Evolutionary conservation across 92 coral and sea anemone genomes (phyloP).

Genomic region (Actinernus sp.): DNA sequence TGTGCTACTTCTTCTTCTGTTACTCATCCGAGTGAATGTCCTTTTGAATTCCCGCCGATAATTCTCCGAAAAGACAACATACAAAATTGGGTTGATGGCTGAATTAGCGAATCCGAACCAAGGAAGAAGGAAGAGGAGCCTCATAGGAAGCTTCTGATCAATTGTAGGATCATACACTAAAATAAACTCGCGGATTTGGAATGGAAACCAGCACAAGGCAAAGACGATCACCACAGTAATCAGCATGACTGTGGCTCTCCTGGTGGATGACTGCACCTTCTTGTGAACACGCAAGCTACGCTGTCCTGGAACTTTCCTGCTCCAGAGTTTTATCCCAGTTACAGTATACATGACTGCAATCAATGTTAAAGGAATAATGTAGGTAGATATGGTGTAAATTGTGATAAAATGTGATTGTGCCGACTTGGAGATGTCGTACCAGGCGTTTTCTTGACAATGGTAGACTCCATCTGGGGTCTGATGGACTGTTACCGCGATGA

Average conservation of each 20-base stretch:
- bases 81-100: slow-evolving; percentile 76
- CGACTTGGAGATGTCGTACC: slow-evolving; percentile 1
- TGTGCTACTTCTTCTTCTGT: slow-evolving; percentile 15
- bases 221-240: slow-evolving; percentile 70
- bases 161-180: background rate
- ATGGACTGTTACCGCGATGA: slow-evolving; percentile 8
- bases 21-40: slow-evolving; percentile 19
- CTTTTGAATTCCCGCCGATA: slow-evolving; percentile 75
- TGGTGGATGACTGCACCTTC: slow-evolving; percentile 47
- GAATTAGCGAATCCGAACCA: slow-evolving; percentile 73
- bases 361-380: slow-evolving; percentile 40
- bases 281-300: slow-evolving; percentile 44
- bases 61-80: slow-evolving; percentile 76
- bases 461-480: background rate
- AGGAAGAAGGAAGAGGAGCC: slow-evolving; percentile 34
- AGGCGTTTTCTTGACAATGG: slow-evolving; percentile 19
- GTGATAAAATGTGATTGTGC: slow-evolving; percentile 7
- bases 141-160: slow-evolving; percentile 10
- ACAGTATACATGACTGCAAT: slow-evolving; percentile 43
- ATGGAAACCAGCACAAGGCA: slow-evolving; percentile 73
- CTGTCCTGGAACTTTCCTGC: slow-evolving; percentile 72
- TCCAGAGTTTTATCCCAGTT: slow-evolving; percentile 67
- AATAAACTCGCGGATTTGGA: slow-evolving; percentile 43
- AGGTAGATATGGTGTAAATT: slow-evolving; percentile 24
- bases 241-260: slow-evolving; percentile 73